These are phyloP conservation scores for Epizoanthus fatuus DNA, from an alignment of 92 coral and sea anemone genomes.

Conservation along the genomic window DNA sequence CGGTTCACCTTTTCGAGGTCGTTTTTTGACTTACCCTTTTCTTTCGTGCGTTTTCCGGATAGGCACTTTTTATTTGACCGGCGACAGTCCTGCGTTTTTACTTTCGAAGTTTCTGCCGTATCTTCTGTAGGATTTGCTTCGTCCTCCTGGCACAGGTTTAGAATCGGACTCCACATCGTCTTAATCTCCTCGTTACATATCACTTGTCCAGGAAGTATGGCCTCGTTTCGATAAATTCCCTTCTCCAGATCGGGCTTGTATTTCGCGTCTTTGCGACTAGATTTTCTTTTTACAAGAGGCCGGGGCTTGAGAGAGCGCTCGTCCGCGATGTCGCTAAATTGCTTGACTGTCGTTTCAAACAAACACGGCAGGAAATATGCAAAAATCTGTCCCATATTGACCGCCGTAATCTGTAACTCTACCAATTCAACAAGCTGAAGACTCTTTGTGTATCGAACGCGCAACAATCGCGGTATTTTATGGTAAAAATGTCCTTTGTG, in stretches of 20 bases:
- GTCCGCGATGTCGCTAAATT: conserved; percentile 6
- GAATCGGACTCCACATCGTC: no score
- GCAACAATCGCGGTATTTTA: no score
- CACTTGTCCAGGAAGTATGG: conserved; percentile 8
- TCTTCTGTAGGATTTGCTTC: no score
- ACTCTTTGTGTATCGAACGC: background rate
- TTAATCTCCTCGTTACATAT: background rate
- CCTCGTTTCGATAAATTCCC: no score
- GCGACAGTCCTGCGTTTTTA: no score
- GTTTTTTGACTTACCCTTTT: no score
- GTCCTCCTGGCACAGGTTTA: no score
- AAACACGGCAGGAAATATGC: conserved; percentile 6
- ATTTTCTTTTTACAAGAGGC: conserved; percentile 1
- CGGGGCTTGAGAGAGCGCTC: background rate
- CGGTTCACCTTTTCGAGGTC: no score
- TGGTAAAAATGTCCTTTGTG: background rate
- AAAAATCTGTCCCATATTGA: conserved; percentile 22
- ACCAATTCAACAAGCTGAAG: background rate
- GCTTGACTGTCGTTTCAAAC: background rate
- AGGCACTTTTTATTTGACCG: no score
- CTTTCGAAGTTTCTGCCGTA: no score
- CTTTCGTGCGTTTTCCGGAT: no score
- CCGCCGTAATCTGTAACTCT: background rate
- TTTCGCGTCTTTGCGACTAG: conserved; percentile 11
- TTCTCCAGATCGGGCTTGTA: background rate